Base-by-base conservation (phyloP, 2,888 invertebrate species). In the Hanleya hanleyi region DNA sequence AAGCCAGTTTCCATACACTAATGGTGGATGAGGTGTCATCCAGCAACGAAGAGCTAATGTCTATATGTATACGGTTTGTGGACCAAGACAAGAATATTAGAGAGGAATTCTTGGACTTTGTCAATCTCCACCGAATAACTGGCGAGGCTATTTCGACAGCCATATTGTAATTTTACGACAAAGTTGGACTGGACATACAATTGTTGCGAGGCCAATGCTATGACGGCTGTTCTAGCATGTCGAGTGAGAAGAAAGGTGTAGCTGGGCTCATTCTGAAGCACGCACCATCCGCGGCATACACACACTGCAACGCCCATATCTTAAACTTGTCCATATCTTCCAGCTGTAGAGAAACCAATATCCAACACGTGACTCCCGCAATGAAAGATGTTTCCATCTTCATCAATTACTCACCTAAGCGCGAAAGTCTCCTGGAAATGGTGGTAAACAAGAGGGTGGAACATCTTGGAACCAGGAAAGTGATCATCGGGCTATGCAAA, bases 11-110 rank as follows among this genome's bases (percentile, higher is more conserved):
- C 12, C 66, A 69, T 37, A 69, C 68, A 12, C 3, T 71, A n/a
- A 70, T 71, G 57, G 72, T 33, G 22, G 72, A 71, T 71, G 57
- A 71, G 15, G 72, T 71, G n/a, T 57, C 33, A 26, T 71, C 72
- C 6, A 67, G 66, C 69, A 69, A 71, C 38, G 66, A 50, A 15
- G 68, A 71, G 32, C 9, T 67, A 15, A 69, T 71, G 51, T 69
- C 50, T 35, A 2, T 70, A 1, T 69, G 68, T 36, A 22, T 70
- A n/a, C 50, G 72, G 12, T 71, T 71, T 57, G 72, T 71, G 29
- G 72, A 71, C 33, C 3, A 1, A 6, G 9, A 67, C 5, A 51
- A 51, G 9, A 57, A 71, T 12, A 69, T 71, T 26, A 5, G 68
- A 7, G 72, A 71, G 38, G 72, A 71, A 68, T 71, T 71, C 47